Conservation (phyloP, 1,140 invertebrate species). For the Drosophila chauvacae region DNA sequence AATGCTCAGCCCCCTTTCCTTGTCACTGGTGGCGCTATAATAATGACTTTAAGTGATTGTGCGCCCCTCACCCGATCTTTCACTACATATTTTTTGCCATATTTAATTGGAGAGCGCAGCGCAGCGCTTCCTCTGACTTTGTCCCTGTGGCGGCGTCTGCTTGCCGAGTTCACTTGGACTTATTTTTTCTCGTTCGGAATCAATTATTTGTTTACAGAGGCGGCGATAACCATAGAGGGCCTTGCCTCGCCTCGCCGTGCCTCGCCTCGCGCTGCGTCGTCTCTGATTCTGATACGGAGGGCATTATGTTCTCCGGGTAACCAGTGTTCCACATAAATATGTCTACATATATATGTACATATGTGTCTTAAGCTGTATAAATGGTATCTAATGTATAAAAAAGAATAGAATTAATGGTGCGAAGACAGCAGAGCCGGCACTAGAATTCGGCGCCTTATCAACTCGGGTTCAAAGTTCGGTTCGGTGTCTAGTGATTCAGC, state of each 20-base stretch:
- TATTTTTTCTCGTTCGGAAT: slow-evolving; percentile 22
- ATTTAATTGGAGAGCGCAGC: neutral
- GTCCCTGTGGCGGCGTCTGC: slow-evolving; percentile 13
- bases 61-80: neutral
- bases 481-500: slow-evolving; percentile 16
- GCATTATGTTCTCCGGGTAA: slow-evolving; percentile 19
- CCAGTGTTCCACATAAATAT: slow-evolving; percentile 11
- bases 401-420: neutral
- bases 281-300: slow-evolving; percentile 27
- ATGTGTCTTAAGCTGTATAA: neutral
- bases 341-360: neutral
- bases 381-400: slow-evolving; percentile 1
- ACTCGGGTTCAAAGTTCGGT: slow-evolving; percentile 24
- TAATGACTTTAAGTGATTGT: slow-evolving; percentile 49
- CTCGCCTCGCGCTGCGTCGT: slow-evolving; percentile 6
- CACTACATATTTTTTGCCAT: neutral
- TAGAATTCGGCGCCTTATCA: slow-evolving; percentile 25
- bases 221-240: slow-evolving; percentile 44
- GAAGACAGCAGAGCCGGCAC: neutral
- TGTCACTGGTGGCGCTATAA: slow-evolving; percentile 43
- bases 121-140: neutral
- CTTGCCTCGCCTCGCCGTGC: slow-evolving; percentile 4
- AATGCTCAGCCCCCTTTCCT: neutral
- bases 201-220: slow-evolving; percentile 55
- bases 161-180: slow-evolving; percentile 23